Conservation (phyloP, 1,140 invertebrate genomes). For the Drosophila subobscura region DNA sequence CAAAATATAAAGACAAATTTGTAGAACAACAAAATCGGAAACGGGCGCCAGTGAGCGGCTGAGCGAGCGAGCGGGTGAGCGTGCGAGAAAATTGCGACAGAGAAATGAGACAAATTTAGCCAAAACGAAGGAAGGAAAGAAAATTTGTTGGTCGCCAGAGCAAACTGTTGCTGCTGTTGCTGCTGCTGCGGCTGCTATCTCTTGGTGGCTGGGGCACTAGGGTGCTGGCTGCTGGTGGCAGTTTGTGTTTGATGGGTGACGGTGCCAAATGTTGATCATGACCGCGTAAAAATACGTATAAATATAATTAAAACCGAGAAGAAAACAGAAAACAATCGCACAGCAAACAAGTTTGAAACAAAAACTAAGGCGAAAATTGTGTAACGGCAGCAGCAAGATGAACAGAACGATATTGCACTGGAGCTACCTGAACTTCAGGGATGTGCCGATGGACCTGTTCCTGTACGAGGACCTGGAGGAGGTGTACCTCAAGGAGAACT, state of each 20-base stretch:
- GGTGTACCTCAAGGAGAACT: conserved; percentile 81
- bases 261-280: conserved; percentile 77
- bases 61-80: background rate
- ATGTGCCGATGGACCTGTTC: conserved; percentile 79
- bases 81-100: conserved; percentile 30
- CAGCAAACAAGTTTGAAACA: conserved; percentile 28
- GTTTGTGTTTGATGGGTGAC: conserved; percentile 67
- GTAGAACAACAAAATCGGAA: conserved; percentile 6
- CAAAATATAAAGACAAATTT: conserved; percentile 4
- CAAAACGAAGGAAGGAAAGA: conserved; percentile 9
- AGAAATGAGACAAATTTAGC: conserved; percentile 58
- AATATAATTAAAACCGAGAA: conserved; percentile 53
- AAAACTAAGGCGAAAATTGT: conserved; percentile 44
- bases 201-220: conserved; percentile 32
- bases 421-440: conserved; percentile 82
- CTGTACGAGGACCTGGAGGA: conserved; percentile 80
- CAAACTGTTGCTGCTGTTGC: conserved; percentile 72
- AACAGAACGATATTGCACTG: conserved; percentile 81
- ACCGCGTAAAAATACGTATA: conserved; percentile 69
- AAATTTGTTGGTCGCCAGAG: conserved; percentile 40
- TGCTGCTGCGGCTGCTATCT: conserved; percentile 35
- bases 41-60: conserved; percentile 2
- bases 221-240: conserved; percentile 47
- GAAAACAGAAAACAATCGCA: conserved; percentile 29
- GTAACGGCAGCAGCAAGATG: conserved; percentile 66